Conservation (phyloP, 2,797 vertebrate species). For the Labeo calbasu region DNA sequence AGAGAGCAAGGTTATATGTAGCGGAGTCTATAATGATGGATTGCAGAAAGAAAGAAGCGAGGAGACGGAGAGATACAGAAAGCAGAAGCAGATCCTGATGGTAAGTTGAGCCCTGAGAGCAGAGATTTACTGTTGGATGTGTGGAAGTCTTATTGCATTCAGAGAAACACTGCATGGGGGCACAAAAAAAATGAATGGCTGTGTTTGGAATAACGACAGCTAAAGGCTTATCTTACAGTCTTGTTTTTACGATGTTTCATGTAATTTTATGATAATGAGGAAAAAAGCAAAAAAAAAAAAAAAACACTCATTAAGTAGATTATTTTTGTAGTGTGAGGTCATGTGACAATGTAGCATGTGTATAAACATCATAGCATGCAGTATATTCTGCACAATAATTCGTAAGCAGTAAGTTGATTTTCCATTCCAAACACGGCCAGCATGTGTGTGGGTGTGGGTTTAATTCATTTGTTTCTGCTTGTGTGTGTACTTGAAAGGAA, state of each 20-base stretch:
- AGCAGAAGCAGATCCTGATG: conserved; percentile 44
- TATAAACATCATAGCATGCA: neutral
- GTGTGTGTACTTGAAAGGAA: conserved; percentile 12
- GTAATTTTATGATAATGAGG: neutral
- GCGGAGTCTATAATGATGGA: conserved; percentile 2
- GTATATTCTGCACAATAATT: neutral
- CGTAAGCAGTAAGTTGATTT: neutral
- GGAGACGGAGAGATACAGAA: conserved; percentile 35
- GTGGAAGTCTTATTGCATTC: conserved; percentile 50
- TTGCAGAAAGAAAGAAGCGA: conserved; percentile 14
- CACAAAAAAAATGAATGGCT: conserved; percentile 19
- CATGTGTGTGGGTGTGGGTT: neutral
- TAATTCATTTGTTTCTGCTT: neutral
- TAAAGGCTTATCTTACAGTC: neutral
- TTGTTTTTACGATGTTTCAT: neutral
- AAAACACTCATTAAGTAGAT: neutral
- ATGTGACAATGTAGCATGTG: neutral
- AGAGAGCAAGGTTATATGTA: neutral
- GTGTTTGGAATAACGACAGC: neutral
- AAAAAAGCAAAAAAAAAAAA: neutral
- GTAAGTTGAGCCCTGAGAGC: conserved; percentile 42
- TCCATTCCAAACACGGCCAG: neutral
- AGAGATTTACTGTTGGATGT: conserved; percentile 58
- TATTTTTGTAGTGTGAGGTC: neutral
- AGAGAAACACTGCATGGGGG: conserved; percentile 46